phyloP scores from a whole-genome alignment of 2,113 vertebrate species.

The Dendropsophus ebraccatus region DNA sequence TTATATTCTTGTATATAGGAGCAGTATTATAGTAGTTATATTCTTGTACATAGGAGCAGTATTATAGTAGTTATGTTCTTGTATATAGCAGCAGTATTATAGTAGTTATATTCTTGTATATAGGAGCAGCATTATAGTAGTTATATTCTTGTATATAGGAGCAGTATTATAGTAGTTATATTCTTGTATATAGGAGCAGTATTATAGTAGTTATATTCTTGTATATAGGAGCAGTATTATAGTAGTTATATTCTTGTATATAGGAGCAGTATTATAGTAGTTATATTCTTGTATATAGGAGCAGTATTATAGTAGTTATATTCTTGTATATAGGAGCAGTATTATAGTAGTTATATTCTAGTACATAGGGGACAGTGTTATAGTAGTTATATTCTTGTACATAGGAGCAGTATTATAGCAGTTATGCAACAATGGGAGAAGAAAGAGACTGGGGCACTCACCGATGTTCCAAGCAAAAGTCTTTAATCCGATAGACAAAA shows the following conservation, averaged over 20 bases:
- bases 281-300: neutral
- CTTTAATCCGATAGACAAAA: too few species aligned
- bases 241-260: neutral
- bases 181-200: neutral
- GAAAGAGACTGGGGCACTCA: too few species aligned
- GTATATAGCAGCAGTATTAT: neutral
- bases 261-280: neutral
- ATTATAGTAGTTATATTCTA: slow-evolving; percentile 6
- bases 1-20: neutral
- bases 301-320: slow-evolving; percentile 22
- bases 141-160: neutral
- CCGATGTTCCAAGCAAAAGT: too few species aligned
- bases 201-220: neutral
- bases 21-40: neutral
- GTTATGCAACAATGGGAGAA: too few species aligned
- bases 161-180: neutral
- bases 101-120: neutral
- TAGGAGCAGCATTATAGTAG: neutral
- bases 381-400: slow-evolving; percentile 17
- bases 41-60: neutral
- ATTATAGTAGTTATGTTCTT: neutral
- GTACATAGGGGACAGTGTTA: neutral
- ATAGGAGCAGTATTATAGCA: slow-evolving; percentile 1
- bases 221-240: neutral
- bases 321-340: neutral